Evolutionary conservation across 2,888 invertebrate species (phyloP), one percentile per base, ranked within the genome.

Genomic region (Loripinus fragilis): DNA sequence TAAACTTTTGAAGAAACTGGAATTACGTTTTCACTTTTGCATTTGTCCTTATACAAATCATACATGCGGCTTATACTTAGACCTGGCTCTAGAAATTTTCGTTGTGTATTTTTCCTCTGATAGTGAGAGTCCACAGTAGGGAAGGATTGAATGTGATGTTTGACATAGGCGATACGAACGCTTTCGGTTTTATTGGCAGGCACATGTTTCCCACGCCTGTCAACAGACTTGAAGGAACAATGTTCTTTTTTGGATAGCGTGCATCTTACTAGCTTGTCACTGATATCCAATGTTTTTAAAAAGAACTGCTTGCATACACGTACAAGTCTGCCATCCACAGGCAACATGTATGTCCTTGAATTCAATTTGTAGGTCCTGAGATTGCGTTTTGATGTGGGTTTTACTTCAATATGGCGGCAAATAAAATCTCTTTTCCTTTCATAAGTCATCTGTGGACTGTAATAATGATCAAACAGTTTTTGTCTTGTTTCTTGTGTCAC

Each of bases 151-250:
- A 78, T 78, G 41, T 78, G 74, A 7, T 42, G 30, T 41, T 78
- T 71, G 45, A 78, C 28, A 30, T 64, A 69, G 0, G 42, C 2
- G 8, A 30, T 71, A 55, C 25, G 41, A 28, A 15, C 25, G 2
- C 66, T 65, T 45, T 52, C 71, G 3, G 76, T 82, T 72, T 79
- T 82, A 66, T 82, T 82, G 2, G 67, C 74, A 23, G 79, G 79
- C 25, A 55, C 25, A n/a, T 74, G 74, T 67, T 65, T 74, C 28
- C 82, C 79, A 41, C 79, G 70, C 20, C 66, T 23, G 48, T 79
- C 79, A n/a, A 15, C 60, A 3, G 76, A 76, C 45, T 30, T 42
- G 66, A 69, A 82, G 10, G 60, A 60, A 3, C 79, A 74, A 66
- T 69, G 72, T 42, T 60, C 23, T 55, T 76, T 82, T 41, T 41